These are phyloP conservation scores for Megaptera novaeangliae DNA, from an alignment of 2,113 vertebrate genomes.

Conservation along the genomic window DNA sequence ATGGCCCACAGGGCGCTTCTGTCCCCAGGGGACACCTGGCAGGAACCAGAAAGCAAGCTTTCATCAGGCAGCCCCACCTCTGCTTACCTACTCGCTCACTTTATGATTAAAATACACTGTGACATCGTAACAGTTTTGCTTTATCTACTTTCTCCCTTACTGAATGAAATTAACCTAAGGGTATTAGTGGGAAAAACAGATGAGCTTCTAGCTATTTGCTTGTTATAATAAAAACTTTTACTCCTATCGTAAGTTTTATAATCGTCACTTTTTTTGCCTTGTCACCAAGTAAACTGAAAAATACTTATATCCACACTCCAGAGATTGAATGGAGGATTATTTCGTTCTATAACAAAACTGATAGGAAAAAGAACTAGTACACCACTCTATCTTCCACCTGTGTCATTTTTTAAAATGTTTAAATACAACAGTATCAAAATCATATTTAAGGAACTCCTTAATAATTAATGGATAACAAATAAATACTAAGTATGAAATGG, in stretches of 20 bases:
- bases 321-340: not conserved
- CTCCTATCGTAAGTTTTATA: not conserved
- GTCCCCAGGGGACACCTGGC: constrained; percentile 91
- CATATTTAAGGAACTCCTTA: not conserved
- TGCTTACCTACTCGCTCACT: not conserved
- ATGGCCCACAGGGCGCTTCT: constrained; percentile 94
- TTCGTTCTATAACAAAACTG: not conserved
- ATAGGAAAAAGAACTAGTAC: not conserved
- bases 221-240: not conserved
- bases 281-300: not conserved
- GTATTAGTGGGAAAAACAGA: not conserved
- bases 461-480: not conserved
- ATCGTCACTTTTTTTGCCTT: not conserved
- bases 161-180: constrained; percentile 7
- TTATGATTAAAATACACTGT: not conserved
- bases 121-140: not conserved
- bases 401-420: not conserved
- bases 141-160: not conserved
- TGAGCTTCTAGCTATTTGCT: not conserved
- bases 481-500: not conserved
- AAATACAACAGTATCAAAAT: not conserved
- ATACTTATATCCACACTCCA: not conserved
- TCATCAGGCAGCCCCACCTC: not conserved
- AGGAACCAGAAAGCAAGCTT: not conserved
- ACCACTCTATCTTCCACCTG: not conserved